Evolutionary conservation across 1,140 invertebrate species (phyloP).

Genomic region (Amphibalanus amphitrite): DNA sequence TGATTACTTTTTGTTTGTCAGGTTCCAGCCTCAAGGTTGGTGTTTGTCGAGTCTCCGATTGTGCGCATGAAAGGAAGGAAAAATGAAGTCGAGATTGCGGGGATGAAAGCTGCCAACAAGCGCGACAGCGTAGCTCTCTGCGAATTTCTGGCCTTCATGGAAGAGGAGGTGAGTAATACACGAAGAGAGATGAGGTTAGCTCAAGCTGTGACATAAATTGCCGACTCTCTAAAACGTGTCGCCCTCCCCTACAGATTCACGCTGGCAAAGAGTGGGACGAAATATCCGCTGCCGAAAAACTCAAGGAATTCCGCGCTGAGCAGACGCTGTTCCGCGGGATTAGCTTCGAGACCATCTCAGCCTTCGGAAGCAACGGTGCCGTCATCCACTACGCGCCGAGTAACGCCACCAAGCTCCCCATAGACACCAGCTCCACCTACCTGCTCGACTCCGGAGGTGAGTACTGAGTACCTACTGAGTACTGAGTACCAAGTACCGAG

Average conservation of each 20-base stretch:
- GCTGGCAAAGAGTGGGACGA: conserved; percentile 38
- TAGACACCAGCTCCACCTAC: no score
- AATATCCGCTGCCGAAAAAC: conserved; percentile 41
- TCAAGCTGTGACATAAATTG: no score
- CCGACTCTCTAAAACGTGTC: no score
- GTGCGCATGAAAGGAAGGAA: conserved; percentile 36
- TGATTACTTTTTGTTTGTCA: conserved; percentile 4
- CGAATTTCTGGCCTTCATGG: conserved; percentile 72
- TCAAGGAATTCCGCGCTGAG: conserved; percentile 46
- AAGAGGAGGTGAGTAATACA: conserved; percentile 36
- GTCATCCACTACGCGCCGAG: conserved; percentile 71
- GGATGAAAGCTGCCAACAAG: conserved; percentile 72
- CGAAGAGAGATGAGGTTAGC: no score
- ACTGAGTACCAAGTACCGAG: no score
- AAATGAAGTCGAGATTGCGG: conserved; percentile 53
- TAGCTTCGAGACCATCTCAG: conserved; percentile 75
- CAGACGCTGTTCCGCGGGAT: conserved; percentile 47
- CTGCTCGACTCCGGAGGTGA: no score
- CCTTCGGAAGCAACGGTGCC: conserved; percentile 70
- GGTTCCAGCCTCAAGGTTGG: conserved; percentile 18
- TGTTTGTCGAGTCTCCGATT: conserved; percentile 25
- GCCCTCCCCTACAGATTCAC: conserved; percentile 21
- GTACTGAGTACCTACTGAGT: no score
- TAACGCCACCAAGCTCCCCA: no score
- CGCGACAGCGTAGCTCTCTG: conserved; percentile 76